Evolutionary conservation across 1,140 invertebrate genomes (phyloP).

Genomic region (Halyomorpha halys): DNA sequence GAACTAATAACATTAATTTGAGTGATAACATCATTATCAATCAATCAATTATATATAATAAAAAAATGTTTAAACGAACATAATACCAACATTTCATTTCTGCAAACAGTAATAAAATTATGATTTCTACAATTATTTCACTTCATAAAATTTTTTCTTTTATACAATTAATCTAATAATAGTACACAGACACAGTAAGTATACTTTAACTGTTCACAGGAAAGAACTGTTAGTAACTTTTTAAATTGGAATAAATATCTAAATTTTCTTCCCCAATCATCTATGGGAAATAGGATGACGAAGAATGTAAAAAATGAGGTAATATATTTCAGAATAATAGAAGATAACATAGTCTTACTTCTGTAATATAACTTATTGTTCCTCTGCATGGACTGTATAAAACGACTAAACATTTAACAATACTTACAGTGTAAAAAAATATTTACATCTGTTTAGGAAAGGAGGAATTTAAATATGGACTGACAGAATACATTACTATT

Average conservation of each 20-base stretch:
- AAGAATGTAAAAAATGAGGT: slow-evolving; percentile 17
- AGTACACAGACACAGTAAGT: too few species aligned
- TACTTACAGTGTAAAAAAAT: slow-evolving; percentile 18
- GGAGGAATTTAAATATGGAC: slow-evolving; percentile 1
- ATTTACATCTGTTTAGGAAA: slow-evolving; percentile 15
- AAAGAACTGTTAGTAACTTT: slow-evolving; percentile 9
- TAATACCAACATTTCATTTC: slow-evolving; percentile 9
- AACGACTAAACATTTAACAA: slow-evolving; percentile 13
- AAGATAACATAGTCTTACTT: background rate
- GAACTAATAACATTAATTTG: slow-evolving; percentile 5
- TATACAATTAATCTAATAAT: too few species aligned
- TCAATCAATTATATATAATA: slow-evolving; percentile 3
- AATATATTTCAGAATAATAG: slow-evolving; percentile 9
- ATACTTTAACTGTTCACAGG: background rate
- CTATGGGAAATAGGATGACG: slow-evolving; percentile 4
- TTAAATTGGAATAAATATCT: slow-evolving; percentile 3
- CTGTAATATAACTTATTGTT: slow-evolving; percentile 4
- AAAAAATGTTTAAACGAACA: background rate
- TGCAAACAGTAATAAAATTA: background rate
- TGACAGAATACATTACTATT: background rate
- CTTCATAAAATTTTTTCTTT: too few species aligned
- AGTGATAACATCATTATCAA: slow-evolving; percentile 3
- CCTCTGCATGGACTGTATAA: slow-evolving; percentile 10
- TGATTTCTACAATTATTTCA: background rate
- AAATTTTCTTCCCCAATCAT: slow-evolving; percentile 2